phyloP scores from a whole-genome alignment of 2,113 vertebrate species.

The Eurystomus gularis region DNA sequence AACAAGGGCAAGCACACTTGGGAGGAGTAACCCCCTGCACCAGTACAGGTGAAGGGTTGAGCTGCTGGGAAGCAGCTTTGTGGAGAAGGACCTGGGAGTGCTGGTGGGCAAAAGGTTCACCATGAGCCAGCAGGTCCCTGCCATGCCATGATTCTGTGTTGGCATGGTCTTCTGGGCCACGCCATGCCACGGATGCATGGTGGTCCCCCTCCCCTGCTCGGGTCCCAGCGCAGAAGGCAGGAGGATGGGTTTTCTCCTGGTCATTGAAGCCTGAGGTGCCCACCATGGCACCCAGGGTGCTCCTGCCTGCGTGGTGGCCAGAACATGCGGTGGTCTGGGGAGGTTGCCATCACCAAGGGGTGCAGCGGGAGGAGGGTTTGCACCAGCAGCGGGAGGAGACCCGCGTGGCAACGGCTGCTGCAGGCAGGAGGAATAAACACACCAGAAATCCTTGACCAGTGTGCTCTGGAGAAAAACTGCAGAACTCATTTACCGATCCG shows the following conservation, averaged over 20 bases:
- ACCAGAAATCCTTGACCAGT: neutral
- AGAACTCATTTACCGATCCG: neutral
- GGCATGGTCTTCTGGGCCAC: neutral
- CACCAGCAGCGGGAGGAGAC: neutral
- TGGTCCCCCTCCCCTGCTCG: neutral
- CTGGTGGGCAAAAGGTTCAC: too few species aligned
- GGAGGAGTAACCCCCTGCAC: too few species aligned
- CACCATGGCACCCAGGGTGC: accelerated
- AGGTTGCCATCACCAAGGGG: accelerated
- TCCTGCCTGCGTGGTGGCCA: neutral
- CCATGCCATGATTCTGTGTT: too few species aligned
- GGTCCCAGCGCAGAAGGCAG: neutral
- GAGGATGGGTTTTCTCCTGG: neutral
- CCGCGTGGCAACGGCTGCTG: neutral
- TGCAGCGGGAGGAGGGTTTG: neutral
- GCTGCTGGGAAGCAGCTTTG: too few species aligned
- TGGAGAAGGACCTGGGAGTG: too few species aligned
- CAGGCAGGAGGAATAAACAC: neutral
- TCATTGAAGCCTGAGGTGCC: neutral
- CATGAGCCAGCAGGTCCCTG: too few species aligned
- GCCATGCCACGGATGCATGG: too few species aligned
- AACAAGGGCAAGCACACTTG: too few species aligned
- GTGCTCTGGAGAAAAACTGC: neutral
- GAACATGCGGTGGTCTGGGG: too few species aligned
- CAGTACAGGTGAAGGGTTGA: too few species aligned